phyloP scores from a whole-genome alignment of 1,140 invertebrate species.

The roundworm (Caenorhabditis elegans) region DNA sequence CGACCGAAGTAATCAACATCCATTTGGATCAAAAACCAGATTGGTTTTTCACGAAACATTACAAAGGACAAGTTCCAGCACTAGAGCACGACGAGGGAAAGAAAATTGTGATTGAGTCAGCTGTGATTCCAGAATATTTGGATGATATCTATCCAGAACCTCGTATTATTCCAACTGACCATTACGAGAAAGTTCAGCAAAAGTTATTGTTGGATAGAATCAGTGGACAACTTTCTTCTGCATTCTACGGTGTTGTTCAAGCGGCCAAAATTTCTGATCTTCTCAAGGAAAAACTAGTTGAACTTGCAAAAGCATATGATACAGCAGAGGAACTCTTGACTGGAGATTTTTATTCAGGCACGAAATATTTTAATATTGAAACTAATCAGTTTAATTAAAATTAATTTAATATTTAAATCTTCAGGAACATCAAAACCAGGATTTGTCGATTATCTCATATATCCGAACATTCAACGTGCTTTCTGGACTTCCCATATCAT shows the following conservation, averaged over 20 bases:
- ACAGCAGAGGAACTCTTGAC: slow-evolving; percentile 33
- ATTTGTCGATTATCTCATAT: slow-evolving; percentile 14
- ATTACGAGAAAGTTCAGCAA: slow-evolving; percentile 33
- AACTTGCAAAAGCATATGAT: not conserved
- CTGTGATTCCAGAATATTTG: slow-evolving; percentile 39
- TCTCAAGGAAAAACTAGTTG: slow-evolving; percentile 11
- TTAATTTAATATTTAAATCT: no score
- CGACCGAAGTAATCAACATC: slow-evolving; percentile 43
- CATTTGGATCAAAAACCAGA: slow-evolving; percentile 41
- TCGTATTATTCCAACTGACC: slow-evolving; percentile 39
- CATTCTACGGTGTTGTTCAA: not conserved
- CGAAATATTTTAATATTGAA: no score
- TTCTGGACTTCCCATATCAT: not conserved
- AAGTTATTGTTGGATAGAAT: slow-evolving; percentile 35
- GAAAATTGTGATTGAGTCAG: slow-evolving; percentile 33
- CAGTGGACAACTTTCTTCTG: not conserved
- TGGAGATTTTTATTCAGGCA: slow-evolving; percentile 33
- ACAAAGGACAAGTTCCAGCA: slow-evolving; percentile 40
- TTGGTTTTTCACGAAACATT: slow-evolving; percentile 44
- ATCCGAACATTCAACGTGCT: slow-evolving; percentile 1
- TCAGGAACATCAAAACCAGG: no score
- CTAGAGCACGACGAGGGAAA: slow-evolving; percentile 39
- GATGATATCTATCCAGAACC: slow-evolving; percentile 38
- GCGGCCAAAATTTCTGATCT: not conserved
- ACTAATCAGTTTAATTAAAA: no score